Evolutionary conservation across 2,888 invertebrate genomes (phyloP), one percentile per base, ranked within the genome.

Genomic region (Microctonus hyperodae): DNA sequence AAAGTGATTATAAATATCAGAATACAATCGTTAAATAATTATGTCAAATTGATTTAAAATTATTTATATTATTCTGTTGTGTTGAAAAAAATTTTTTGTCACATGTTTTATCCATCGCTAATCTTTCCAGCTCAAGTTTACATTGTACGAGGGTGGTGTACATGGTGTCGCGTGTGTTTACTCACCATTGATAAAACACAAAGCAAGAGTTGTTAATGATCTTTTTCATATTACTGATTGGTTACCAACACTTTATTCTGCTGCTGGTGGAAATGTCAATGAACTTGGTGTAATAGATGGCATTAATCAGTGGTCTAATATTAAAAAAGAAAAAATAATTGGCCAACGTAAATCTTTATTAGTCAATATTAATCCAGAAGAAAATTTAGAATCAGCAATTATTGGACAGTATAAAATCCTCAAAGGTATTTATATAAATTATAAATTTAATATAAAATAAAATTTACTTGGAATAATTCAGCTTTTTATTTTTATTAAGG

Each of bases 61-160:
- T n/a, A 35, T 50, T 59, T 33, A 51, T 20, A 22, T 23, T 13
- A 28, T 56, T 44, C 56, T 31, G 9, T 51, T n/a, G n/a, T n/a
- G n/a, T n/a, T n/a, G n/a, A 35, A 4, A 22, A n/a, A 53, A 23
- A 13, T 37, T 58, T 31, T 35, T 16, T 7, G 4, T 28, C n/a
- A n/a, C n/a, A n/a, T 20, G 35, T 51, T 62, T 51, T 58, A 22
- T 20, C 9, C 10, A 28, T 60, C 61, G 56, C 9, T 74, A 68
- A 64, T 70, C 69, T 69, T 78, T 79, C 4, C 71, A 89, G 90
- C 86, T 89, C 81, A 97, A 97, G 84, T 86, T 89, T 73, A 90
- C 93, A 0, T 86, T 94, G 0, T 95, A 92, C 89, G 96, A 97
- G 84, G 97, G 97, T 2, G 95, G 90, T 0, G 88, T 95, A 0